Evolutionary conservation across 1,140 invertebrate genomes (phyloP).

Genomic region (Trypoxylus dichotomus): DNA sequence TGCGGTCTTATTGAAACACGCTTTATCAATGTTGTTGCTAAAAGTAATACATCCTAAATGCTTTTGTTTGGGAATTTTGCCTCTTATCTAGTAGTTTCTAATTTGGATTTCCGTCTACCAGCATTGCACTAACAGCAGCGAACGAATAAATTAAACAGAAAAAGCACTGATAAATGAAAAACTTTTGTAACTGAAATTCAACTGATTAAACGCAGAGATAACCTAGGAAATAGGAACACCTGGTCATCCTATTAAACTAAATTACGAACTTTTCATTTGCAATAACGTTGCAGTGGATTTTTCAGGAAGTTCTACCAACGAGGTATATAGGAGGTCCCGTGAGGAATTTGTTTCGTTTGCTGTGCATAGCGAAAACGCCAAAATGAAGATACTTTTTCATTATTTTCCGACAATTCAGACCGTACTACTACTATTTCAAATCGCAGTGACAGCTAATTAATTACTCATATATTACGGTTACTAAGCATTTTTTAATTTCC

Average conservation of each 20-base stretch:
- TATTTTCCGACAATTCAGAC: too few relatives aligned
- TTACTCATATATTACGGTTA: not conserved
- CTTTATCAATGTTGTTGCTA: too few relatives aligned
- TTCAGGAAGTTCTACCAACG: not conserved
- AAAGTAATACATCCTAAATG: too few relatives aligned
- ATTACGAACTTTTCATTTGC: conserved; percentile 17
- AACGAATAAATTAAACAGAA: not conserved
- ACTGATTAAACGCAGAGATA: conserved; percentile 16
- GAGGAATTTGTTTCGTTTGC: too few relatives aligned
- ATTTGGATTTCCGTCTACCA: not conserved
- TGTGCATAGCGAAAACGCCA: too few relatives aligned
- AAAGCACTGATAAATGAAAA: conserved; percentile 3
- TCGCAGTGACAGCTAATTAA: not conserved
- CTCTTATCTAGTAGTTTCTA: not conserved
- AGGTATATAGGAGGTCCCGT: too few relatives aligned
- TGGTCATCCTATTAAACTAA: conserved; percentile 18
- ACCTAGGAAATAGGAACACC: conserved; percentile 10
- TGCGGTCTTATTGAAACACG: too few relatives aligned
- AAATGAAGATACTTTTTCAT: too few relatives aligned
- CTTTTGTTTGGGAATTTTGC: not conserved
- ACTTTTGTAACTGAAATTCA: not conserved
- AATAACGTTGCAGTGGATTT: not conserved
- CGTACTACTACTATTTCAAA: not conserved
- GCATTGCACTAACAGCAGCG: not conserved
- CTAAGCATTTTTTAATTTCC: not conserved